Conservation (phyloP, 2,797 vertebrate species). For the Pangasius larnaudii region DNA sequence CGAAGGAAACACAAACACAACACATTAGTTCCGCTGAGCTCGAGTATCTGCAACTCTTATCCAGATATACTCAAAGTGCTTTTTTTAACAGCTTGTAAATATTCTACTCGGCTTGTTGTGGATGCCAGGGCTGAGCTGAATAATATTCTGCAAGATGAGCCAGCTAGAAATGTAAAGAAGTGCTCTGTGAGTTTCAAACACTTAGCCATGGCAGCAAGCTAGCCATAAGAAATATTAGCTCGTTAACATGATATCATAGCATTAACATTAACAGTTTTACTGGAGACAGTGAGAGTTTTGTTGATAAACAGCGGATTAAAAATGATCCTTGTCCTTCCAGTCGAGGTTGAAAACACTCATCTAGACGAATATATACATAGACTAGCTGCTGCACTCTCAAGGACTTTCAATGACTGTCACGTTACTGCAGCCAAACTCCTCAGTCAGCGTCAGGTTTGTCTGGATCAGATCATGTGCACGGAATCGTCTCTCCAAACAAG, state of each 20-base stretch:
- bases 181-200: neutral
- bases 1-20: constrained; percentile 36
- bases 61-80: neutral
- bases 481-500: neutral
- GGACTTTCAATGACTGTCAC: constrained; percentile 64
- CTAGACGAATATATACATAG: neutral
- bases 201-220: neutral
- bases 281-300: neutral
- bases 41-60: neutral
- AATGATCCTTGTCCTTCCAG: neutral
- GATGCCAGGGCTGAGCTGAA: too few species aligned
- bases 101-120: neutral
- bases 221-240: neutral
- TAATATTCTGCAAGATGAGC: neutral
- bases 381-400: constrained; percentile 53
- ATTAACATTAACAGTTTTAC: neutral
- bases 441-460: neutral
- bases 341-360: neutral
- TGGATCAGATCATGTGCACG: neutral
- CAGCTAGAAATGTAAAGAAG: neutral
- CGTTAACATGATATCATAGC: neutral
- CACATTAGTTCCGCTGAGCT: constrained; percentile 39
- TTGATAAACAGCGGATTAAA: neutral
- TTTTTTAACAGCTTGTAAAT: neutral
- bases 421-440: neutral